Evolutionary conservation across 1,140 invertebrate species (phyloP).

Genomic region (Aphaenogaster floridana): DNA sequence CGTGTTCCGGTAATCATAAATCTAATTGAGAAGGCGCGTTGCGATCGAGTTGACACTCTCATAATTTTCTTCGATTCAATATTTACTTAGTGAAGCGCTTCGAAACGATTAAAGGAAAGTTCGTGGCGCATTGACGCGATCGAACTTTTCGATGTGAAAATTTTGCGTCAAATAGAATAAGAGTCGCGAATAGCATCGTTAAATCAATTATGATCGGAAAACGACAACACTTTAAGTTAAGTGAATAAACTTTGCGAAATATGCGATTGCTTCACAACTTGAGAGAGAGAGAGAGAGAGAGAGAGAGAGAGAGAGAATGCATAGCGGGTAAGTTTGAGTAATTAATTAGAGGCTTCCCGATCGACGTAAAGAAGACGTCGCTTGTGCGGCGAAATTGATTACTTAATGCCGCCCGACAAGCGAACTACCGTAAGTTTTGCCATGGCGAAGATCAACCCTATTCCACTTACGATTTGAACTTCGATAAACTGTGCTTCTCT

Average conservation of each 20-base stretch:
- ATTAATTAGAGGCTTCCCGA: slow-evolving; percentile 58
- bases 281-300: neutral
- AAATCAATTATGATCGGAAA: slow-evolving; percentile 44
- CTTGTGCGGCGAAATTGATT: slow-evolving; percentile 70
- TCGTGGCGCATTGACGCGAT: neutral
- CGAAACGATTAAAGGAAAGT: slow-evolving; percentile 43
- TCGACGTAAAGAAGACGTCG: slow-evolving; percentile 65
- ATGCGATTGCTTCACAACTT: slow-evolving; percentile 10
- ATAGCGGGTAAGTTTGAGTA: slow-evolving; percentile 40
- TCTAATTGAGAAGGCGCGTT: slow-evolving; percentile 18
- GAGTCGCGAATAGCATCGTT: slow-evolving; percentile 17
- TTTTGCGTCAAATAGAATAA: slow-evolving; percentile 31
- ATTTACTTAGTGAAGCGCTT: slow-evolving; percentile 24
- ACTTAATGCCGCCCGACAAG: slow-evolving; percentile 69
- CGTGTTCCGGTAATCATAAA: slow-evolving; percentile 23
- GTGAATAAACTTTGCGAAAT: slow-evolving; percentile 31
- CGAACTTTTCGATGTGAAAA: slow-evolving; percentile 23
- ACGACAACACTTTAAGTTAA: slow-evolving; percentile 29
- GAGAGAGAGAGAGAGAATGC: neutral
- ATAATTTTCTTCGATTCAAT: slow-evolving; percentile 20
- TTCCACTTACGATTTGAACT: slow-evolving; percentile 68
- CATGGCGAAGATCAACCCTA: slow-evolving; percentile 48
- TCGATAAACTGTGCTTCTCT: slow-evolving; percentile 68
- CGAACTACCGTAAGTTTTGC: slow-evolving; percentile 64
- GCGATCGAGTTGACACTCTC: slow-evolving; percentile 14